Base-by-base conservation (phyloP, 2,888 invertebrate genomes). In the Laothoe populi region DNA sequence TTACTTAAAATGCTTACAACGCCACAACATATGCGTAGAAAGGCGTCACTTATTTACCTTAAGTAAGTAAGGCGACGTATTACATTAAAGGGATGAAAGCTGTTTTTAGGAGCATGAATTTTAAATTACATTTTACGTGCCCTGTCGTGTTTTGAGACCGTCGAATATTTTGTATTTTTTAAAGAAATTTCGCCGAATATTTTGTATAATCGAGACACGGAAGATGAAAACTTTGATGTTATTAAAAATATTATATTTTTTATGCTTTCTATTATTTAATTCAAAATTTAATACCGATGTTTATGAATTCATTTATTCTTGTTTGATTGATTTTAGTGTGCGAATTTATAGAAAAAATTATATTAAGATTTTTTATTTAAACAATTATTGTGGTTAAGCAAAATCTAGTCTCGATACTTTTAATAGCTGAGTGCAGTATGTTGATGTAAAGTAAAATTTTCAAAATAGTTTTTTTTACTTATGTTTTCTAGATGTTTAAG, bases 71-170 rank as follows among this genome's bases (percentile, higher is more conserved):
- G 72, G 70, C 72, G 75, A 79, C 75, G 77, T 78, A 84, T 86
- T 78, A 81, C 79, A 83, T 84, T 86, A 87, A 73, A 77, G 78
- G 81, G 84, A 86, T 86, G 83, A 86, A 86, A 87, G 86, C 79
- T 80, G 83, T 86, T 88, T 86, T 85, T 82, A 83, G 80, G 83
- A 80, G 77, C 83, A 80, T 84, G 82, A 86, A 88, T 87, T 86
- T 88, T 83, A 88, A 87, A 88, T 87, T 86, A 77, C 78, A 53
- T 71, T 83, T 79, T 77, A 73, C 79, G 71, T 75, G 72, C 73
- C 63, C 66, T 70, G 70, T 63, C 72, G 66, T 67, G 69, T 62
- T 66, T 68, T 67, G 64, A 68, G 59, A 13, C 42, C 23, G 40
- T 13, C 19, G 60, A 46, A 49, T 49, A 26, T 40, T 53, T 35